Evolutionary conservation across 2,888 invertebrate genomes (phyloP), one percentile per base, ranked within the genome.

Genomic region (Agapostemon virescens): DNA sequence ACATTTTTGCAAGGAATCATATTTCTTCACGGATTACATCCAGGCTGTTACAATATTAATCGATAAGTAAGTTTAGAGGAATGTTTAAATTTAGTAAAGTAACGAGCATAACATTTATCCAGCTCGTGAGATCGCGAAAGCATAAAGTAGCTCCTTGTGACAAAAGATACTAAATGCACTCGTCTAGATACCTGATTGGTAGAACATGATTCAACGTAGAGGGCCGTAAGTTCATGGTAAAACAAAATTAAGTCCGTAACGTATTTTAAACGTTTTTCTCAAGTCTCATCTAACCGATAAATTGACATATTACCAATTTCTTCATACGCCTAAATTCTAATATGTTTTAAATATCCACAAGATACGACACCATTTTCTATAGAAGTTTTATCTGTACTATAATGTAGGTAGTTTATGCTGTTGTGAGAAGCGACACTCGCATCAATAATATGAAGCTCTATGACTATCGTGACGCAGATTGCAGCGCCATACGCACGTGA

Each of bases 41-140:
- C 11, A 5, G n/a, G 13, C 33, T 63, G 36, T 20, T n/a, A n/a
- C 6, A 63, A 20, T 63, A 33, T n/a, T 36, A 63, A 63, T 33
- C 33, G 36, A 36, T 36, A 63, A 11, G 4, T 63, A n/a, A 36
- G 36, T 36, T 63, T 55, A 38, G 17, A 52, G 15, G 11, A 26
- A 3, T 17, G 23, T 26, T 69, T 69, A 38, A 55, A 55, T 55
- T 69, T 38, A 15, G 26, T 63, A 69, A 58, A 61, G 20, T 11
- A 20, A 20, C 20, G 30, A 33, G 33, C 17, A 58, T 58, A 58
- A 52, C 38, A n/a, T 69, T 49, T 20, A 26, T 38, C 45, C 23
- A 66, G 7, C 40, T 66, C 20, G 9, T 33, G 7, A 61, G 9
- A 61, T 33, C 61, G 2, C 2, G 30, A 26, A 55, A 30, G 7